Percentiles rank a stretch among this genome's conserved stretches.
These are phyloP conservation scores for Tenebrio molitor DNA, from an alignment of 1,140 invertebrate genomes.

Conservation along the genomic window DNA sequence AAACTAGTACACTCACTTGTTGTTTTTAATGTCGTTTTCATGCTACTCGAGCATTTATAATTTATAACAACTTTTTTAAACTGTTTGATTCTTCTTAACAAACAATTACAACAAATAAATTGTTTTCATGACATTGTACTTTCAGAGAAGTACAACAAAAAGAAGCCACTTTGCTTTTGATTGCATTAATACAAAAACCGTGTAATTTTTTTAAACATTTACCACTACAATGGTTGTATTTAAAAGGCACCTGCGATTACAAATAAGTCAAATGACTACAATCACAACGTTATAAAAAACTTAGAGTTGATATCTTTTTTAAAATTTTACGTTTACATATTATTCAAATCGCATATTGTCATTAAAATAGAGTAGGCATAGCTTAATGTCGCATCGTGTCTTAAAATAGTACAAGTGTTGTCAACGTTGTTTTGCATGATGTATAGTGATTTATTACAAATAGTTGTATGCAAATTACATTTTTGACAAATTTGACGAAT, in stretches of 20 bases:
- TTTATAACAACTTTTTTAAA: constrained; percentile 2
- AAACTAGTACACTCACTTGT: not conserved
- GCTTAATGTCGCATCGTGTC: too few species aligned
- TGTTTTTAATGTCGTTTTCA: too few species aligned
- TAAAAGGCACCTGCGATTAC: constrained; percentile 6
- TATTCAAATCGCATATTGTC: too few species aligned
- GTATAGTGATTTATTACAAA: not conserved
- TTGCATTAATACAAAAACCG: constrained; percentile 35
- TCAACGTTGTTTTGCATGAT: constrained; percentile 7
- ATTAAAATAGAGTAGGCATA: too few species aligned
- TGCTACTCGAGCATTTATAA: not conserved
- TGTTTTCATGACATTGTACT: constrained; percentile 43
- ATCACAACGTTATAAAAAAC: too few species aligned
- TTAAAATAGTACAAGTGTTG: not conserved
- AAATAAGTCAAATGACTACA: constrained; percentile 24
- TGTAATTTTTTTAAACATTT: constrained; percentile 4
- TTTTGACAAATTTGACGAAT: not conserved
- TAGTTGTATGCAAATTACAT: not conserved
- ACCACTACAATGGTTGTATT: constrained; percentile 7
- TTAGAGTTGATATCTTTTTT: too few species aligned
- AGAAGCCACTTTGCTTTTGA: constrained; percentile 29
- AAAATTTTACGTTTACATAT: not conserved
- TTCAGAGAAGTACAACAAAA: constrained; percentile 8
- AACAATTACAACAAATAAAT: constrained; percentile 37
- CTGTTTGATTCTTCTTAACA: constrained; percentile 13